Base-by-base conservation (phyloP, 2,113 vertebrate species). In the Copsychus sechellarum region DNA sequence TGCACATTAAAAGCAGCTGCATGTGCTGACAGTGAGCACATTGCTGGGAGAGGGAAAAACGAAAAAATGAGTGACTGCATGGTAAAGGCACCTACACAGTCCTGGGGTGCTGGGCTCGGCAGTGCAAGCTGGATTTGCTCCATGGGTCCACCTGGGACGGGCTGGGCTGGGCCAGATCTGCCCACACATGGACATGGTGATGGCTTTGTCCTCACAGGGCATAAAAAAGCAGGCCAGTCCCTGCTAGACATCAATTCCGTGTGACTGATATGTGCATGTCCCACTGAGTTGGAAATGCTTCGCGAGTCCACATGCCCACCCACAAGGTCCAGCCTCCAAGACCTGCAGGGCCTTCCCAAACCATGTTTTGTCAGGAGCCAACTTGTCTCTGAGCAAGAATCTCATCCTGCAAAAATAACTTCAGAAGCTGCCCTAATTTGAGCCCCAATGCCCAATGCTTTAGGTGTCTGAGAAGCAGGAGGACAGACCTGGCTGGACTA, bases 221-320 rank as follows among this genome's bases (percentile, higher is more conserved):
- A 62, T 1, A 3, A 20, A 65, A 65, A 66, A 36, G 62, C 33
- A 50, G 42, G 60, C 31, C 6, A 11, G 50, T 76, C 45, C 47
- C 69, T 79, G 42, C 14, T 40, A 56, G 45, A 60, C 2, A 2
- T 53, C 72, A 65, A 0, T 53, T 65, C 42, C 2, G 1, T 40
- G 36, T 66, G 77, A 74, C 67, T 65, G 43, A 72, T 82, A 79
- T 8, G 12, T 4, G 24, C 43, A 47, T 79, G 53, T 45, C 73
- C 64, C 33, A 81, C 23, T 1, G 5, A 51, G 48, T 0, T 50
- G 58, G 36, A 92, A 88, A 48, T 5, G 22, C 40, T 86, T 64
- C 0, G 0, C n/a, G 53, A 56, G 51, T 9, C 70, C 17, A 6
- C 38, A 38, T 0, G 0, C 18, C 50, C 25, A 54, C 19, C 69